Percentiles rank a stretch among this genome's conserved stretches.
Evolutionary conservation across 2,888 invertebrate genomes (phyloP).

Genomic region (Malthinus seriepunctatus): DNA sequence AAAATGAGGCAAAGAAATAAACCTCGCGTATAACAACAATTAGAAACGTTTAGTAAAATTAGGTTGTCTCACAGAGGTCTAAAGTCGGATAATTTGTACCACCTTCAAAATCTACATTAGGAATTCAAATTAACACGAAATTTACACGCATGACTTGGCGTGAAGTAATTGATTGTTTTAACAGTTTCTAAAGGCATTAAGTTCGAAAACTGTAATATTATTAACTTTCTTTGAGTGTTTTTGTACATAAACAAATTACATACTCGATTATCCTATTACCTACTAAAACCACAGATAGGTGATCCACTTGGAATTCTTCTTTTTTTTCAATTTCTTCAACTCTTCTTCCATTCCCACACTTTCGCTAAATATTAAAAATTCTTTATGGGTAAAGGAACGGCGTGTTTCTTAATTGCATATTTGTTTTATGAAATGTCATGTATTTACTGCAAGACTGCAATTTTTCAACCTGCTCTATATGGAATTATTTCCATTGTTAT

Average conservation of each 20-base stretch:
- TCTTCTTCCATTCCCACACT: constrained; percentile 9
- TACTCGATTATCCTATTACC: constrained; percentile 8
- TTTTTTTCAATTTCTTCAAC: neutral
- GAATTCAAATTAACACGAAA: neutral
- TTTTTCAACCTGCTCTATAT: too few relatives aligned
- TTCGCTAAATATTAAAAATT: constrained; percentile 2
- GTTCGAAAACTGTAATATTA: neutral
- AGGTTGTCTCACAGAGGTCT: too few relatives aligned
- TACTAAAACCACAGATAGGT: constrained; percentile 9
- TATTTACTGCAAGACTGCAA: too few relatives aligned
- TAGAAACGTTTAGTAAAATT: too few relatives aligned
- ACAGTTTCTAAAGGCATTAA: constrained; percentile 1
- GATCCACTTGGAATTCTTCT: constrained; percentile 3
- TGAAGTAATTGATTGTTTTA: constrained; percentile 6
- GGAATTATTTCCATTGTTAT: too few relatives aligned
- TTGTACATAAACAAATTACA: constrained; percentile 4
- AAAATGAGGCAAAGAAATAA: too few relatives aligned
- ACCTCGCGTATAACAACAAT: too few relatives aligned
- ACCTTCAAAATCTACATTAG: too few relatives aligned
- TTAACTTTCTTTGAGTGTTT: constrained; percentile 4
- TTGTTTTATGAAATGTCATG: too few relatives aligned
- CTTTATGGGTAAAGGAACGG: neutral
- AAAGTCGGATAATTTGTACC: too few relatives aligned
- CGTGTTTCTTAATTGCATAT: too few relatives aligned
- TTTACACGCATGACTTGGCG: constrained; percentile 1